phyloP scores from a whole-genome alignment of 2,888 invertebrate genomes.

The Sericinus montela region DNA sequence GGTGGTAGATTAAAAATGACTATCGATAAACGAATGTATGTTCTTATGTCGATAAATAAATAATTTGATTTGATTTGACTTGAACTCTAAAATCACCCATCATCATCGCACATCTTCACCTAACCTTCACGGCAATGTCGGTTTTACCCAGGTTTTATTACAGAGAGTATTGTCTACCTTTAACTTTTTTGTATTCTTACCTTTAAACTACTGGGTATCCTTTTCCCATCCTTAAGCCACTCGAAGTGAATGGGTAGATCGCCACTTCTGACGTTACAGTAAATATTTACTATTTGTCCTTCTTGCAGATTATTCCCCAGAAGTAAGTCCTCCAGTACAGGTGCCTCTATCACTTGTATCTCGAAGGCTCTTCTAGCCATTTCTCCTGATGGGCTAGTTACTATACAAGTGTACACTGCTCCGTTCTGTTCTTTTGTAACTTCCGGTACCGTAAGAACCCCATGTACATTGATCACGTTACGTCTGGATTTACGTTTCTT shows the following conservation, averaged over 20 bases:
- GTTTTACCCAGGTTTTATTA: no score
- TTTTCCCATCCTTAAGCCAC: slow-evolving; percentile 83
- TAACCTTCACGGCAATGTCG: no score
- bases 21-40: no score
- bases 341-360: slow-evolving; percentile 86
- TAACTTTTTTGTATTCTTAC: no score
- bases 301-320: slow-evolving; percentile 90
- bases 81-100: no score
- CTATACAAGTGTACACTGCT: slow-evolving; percentile 88
- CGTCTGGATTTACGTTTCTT: slow-evolving; percentile 45
- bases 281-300: slow-evolving; percentile 90
- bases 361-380: slow-evolving; percentile 79
- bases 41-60: no score
- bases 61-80: no score
- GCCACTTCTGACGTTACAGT: slow-evolving; percentile 86
- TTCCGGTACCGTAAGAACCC: slow-evolving; percentile 80
- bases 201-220: slow-evolving; percentile 81
- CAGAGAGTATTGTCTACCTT: no score
- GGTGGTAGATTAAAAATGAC: no score
- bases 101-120: no score
- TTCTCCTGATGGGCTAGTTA: slow-evolving; percentile 84
- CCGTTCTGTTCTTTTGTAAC: slow-evolving; percentile 83
- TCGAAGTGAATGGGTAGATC: slow-evolving; percentile 85
- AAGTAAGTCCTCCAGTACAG: slow-evolving; percentile 88
- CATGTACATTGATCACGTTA: slow-evolving; percentile 67